A percentile compares a stretch with the other conserved stretches of the same genome.
phyloP scores from a whole-genome alignment of 2,888 invertebrate species.

The Dynastes grantii region DNA sequence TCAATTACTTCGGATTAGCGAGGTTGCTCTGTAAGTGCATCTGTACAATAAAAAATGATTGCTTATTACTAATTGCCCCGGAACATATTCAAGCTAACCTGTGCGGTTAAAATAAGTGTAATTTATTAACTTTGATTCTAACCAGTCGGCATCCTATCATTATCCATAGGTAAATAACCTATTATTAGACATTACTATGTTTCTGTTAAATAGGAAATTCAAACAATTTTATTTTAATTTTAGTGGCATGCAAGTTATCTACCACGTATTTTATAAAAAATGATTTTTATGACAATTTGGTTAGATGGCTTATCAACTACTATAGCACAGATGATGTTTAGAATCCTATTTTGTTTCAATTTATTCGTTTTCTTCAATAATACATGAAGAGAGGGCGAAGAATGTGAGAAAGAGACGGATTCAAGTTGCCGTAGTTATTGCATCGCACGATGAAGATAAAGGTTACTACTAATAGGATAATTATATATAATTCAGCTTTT shows the following conservation, averaged over 20 bases:
- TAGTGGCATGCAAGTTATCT: slow-evolving; percentile 30
- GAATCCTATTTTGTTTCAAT: slow-evolving; percentile 31
- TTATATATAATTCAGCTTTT: slow-evolving; percentile 56
- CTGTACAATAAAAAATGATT: too few species aligned
- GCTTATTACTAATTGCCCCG: too few species aligned
- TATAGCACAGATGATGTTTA: slow-evolving; percentile 43
- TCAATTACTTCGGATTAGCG: too few species aligned
- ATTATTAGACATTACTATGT: slow-evolving; percentile 57
- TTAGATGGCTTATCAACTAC: slow-evolving; percentile 49
- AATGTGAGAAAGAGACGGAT: not conserved
- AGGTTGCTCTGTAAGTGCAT: too few species aligned
- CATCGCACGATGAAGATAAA: slow-evolving; percentile 53
- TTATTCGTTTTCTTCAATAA: slow-evolving; percentile 5
- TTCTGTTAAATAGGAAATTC: slow-evolving; percentile 54
- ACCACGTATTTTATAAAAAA: slow-evolving; percentile 11
- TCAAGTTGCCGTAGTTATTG: slow-evolving; percentile 35
- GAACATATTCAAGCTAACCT: not conserved
- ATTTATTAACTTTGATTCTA: slow-evolving; percentile 5
- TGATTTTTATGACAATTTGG: slow-evolving; percentile 47
- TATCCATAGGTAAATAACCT: slow-evolving; percentile 58
- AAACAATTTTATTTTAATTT: slow-evolving; percentile 17
- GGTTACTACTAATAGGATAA: slow-evolving; percentile 56
- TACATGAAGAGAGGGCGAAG: not conserved
- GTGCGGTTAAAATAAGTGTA: too few species aligned
- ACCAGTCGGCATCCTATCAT: slow-evolving; percentile 52